These are phyloP conservation scores for Drosophila biarmipes DNA, from an alignment of 1,140 invertebrate species.

Conservation along the genomic window DNA sequence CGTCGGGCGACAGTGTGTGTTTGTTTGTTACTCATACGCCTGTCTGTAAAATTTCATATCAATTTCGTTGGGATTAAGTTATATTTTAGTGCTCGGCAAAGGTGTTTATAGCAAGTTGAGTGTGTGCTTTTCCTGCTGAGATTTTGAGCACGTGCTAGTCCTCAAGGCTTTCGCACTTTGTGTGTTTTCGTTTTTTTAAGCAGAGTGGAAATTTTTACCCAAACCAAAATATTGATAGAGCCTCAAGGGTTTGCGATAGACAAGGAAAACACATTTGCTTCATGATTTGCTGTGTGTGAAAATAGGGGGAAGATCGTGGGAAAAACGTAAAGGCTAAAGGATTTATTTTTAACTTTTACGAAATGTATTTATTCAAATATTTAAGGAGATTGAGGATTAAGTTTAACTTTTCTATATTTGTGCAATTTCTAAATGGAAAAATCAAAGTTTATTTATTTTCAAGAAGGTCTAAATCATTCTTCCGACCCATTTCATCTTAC, in stretches of 20 bases:
- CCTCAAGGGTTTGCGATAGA: constrained; percentile 40
- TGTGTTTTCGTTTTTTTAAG: constrained; percentile 49
- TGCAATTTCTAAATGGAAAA: too few relatives aligned
- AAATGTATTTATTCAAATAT: not conserved
- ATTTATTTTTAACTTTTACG: too few relatives aligned
- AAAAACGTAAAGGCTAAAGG: not conserved
- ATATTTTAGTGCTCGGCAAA: constrained; percentile 77
- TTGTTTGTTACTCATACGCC: constrained; percentile 54
- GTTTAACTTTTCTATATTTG: too few relatives aligned
- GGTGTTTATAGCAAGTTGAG: constrained; percentile 65
- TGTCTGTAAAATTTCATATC: constrained; percentile 72
- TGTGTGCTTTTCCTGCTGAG: constrained; percentile 54
- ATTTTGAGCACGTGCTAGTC: constrained; percentile 75
- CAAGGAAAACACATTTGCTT: constrained; percentile 20
- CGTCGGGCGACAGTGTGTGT: constrained; percentile 6
- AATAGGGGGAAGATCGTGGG: not conserved
- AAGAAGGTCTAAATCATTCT: not conserved
- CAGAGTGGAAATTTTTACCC: constrained; percentile 30
- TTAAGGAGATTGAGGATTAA: not conserved
- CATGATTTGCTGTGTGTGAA: not conserved
- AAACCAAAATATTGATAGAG: constrained; percentile 67
- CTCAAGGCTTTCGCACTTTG: constrained; percentile 66
- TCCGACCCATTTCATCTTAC: constrained; percentile 7
- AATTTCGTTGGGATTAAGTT: constrained; percentile 78
- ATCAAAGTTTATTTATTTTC: not conserved